Evolutionary conservation across 2,888 invertebrate genomes (phyloP).

Genomic region (Lycaena phlaeas): DNA sequence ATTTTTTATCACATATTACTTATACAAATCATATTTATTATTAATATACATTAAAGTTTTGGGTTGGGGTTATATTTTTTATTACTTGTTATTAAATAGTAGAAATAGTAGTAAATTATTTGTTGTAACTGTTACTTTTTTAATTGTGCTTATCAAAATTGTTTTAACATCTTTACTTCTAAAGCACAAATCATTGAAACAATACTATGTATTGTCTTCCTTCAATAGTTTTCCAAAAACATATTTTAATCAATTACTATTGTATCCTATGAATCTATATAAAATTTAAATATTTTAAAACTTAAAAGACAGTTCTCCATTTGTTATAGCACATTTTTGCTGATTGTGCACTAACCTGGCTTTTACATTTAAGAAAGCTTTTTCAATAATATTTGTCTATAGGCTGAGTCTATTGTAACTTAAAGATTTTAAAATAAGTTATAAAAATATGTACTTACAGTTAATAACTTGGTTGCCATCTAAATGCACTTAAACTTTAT

Average conservation of each 20-base stretch:
- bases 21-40: background rate
- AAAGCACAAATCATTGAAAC: slow-evolving; percentile 9
- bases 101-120: background rate
- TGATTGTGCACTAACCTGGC: slow-evolving; percentile 58
- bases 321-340: slow-evolving; percentile 56
- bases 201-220: slow-evolving; percentile 40
- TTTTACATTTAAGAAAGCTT: slow-evolving; percentile 52
- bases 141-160: background rate
- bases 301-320: slow-evolving; percentile 40
- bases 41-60: background rate
- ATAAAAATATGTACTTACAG: slow-evolving; percentile 34
- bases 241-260: slow-evolving; percentile 20
- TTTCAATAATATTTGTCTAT: slow-evolving; percentile 49
- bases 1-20: background rate
- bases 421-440: slow-evolving; percentile 22
- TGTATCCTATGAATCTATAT: background rate
- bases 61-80: background rate
- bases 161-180: slow-evolving; percentile 4
- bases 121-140: background rate
- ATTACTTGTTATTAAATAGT: background rate
- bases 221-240: slow-evolving; percentile 32
- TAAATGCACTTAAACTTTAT: slow-evolving; percentile 23
- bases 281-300: slow-evolving; percentile 19
- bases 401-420: slow-evolving; percentile 41
- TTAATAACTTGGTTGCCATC: slow-evolving; percentile 28